Percentiles rank a stretch among this genome's conserved stretches.
These are phyloP conservation scores for Polypedilum pembai DNA, from an alignment of 1,140 invertebrate species.

Conservation along the genomic window DNA sequence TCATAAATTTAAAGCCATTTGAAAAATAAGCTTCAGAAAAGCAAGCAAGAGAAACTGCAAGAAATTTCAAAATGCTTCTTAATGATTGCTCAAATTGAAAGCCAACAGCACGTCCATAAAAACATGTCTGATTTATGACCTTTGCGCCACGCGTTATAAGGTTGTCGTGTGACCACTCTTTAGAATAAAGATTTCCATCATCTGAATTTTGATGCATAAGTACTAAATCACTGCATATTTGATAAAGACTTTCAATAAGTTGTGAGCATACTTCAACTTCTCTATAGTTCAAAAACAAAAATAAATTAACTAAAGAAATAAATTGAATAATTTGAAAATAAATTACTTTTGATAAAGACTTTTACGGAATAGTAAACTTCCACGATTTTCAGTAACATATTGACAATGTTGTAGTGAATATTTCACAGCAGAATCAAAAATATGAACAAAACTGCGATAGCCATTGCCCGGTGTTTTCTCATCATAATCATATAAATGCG, in stretches of 20 bases:
- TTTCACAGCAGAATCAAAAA: slow-evolving; percentile 63
- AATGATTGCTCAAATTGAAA: slow-evolving; percentile 76
- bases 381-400: slow-evolving; percentile 59
- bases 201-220: background rate
- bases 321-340: slow-evolving; percentile 18
- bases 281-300: slow-evolving; percentile 39
- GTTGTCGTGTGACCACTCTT: slow-evolving; percentile 17
- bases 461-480: slow-evolving; percentile 74
- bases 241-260: slow-evolving; percentile 44
- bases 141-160: background rate
- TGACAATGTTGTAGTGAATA: slow-evolving; percentile 56
- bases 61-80: slow-evolving; percentile 61
- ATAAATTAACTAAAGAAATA: background rate
- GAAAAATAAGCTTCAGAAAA: slow-evolving; percentile 77
- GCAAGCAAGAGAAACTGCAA: slow-evolving; percentile 73
- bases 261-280: slow-evolving; percentile 65
- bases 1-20: slow-evolving; percentile 36
- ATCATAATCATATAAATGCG: slow-evolving; percentile 70
- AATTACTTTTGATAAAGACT: slow-evolving; percentile 60
- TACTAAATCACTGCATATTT: background rate
- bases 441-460: slow-evolving; percentile 69
- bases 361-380: slow-evolving; percentile 69
- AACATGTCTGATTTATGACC: slow-evolving; percentile 77
- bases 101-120: slow-evolving; percentile 80
- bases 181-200: background rate